Base-by-base conservation (phyloP, 2,113 vertebrate species). In the Scolopax mira region DNA sequence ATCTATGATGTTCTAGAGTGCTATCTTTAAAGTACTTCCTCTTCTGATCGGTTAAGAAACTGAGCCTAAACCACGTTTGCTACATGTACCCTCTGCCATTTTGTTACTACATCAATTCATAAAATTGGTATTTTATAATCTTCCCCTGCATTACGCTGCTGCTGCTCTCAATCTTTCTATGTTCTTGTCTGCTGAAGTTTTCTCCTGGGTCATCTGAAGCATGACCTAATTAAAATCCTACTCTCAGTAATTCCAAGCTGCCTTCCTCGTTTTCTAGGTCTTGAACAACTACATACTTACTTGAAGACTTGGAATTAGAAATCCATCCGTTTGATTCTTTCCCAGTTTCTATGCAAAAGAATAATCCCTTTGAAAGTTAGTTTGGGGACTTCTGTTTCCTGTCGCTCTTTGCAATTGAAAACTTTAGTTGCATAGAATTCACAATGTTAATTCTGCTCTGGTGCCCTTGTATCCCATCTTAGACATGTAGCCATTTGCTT, bases 121-220 rank as follows among this genome's bases (percentile, higher is more conserved):
- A 28, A 60, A 70, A 60, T 3, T 4, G 6, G 1, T 55, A 67
- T 44, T 89, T 78, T 18, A 24, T 74, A 67, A 37, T 51, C 33
- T 31, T 79, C 21, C 54, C 19, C 22, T 79, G 22, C 5, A 25
- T 75, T 79, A 57, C 0, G 0, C 28, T 0, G 0, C 28, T 91
- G 27, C 33, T 44, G 21, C 27, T 55, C 51, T 54, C 35, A 23
- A 6, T 78, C 28, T 65, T 85, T 31, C 8, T 52, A 4, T 10
- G 1, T 51, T 85, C 57, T 51, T 10, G 55, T 71, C 23, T 25
- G 35, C 23, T 66, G 7, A 73, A 18, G 58, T 57, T 35, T 92
- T 61, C 22, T 55, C 30, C 35, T 64, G 33, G 18, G 41, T 75
- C 64, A 31, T 35, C 25, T 18, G 4, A 83, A 79, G n/a, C 46